These are phyloP conservation scores for Peromyscus leucopus DNA, from an alignment of 2,113 vertebrate species.

Conservation along the genomic window DNA sequence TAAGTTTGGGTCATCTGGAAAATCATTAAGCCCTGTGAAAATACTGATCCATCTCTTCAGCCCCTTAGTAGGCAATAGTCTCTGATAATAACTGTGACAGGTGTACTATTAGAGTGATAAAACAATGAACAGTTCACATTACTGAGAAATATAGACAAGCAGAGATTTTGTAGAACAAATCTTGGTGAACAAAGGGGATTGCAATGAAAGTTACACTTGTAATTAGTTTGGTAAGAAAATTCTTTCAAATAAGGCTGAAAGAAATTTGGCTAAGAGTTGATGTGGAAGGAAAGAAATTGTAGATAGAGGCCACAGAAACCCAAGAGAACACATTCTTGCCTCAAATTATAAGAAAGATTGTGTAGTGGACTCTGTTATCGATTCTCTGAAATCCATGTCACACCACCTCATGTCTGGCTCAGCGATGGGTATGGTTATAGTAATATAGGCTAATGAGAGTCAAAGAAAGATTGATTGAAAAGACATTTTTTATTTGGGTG, in stretches of 20 bases:
- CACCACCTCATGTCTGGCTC: not conserved
- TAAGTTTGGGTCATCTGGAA: not conserved
- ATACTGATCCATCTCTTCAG: not conserved
- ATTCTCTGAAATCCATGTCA: not conserved
- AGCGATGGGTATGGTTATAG: not conserved
- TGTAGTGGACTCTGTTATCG: not conserved
- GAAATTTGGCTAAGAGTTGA: not conserved
- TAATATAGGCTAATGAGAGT: not conserved
- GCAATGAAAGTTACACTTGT: not conserved
- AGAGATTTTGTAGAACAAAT: not conserved
- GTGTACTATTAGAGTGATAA: not conserved
- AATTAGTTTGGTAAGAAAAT: not conserved
- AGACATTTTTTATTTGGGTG: not conserved
- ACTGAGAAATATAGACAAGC: not conserved
- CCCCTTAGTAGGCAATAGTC: not conserved
- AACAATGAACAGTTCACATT: not conserved
- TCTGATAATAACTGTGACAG: not conserved
- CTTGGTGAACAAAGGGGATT: not conserved
- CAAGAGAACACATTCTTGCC: not conserved
- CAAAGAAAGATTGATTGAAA: not conserved
- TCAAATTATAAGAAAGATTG: not conserved
- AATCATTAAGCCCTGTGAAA: not conserved
- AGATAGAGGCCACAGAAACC: not conserved
- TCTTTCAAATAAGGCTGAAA: not conserved
- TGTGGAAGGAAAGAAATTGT: not conserved